A percentile compares a stretch with the other conserved stretches of the same genome.
Evolutionary conservation across 2,797 vertebrate species (phyloP).

Genomic region (Dermochelys coriacea): DNA sequence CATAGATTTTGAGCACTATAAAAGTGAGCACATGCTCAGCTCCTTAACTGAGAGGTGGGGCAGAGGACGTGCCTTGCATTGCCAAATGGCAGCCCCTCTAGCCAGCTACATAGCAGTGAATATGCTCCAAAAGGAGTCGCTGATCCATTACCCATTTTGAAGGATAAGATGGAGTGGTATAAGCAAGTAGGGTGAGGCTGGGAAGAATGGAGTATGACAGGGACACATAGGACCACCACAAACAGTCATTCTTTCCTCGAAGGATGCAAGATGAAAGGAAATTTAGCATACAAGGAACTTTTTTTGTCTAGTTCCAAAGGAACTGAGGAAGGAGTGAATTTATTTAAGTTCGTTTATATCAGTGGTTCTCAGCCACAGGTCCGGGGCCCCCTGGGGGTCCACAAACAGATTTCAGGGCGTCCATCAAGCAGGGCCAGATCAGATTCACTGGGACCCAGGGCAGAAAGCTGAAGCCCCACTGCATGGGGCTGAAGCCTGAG

Average conservation of each 20-base stretch:
- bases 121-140: background rate
- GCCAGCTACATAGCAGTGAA: background rate
- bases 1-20: background rate
- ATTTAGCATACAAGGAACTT: background rate
- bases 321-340: background rate
- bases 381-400: too few species aligned
- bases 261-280: conserved; percentile 18
- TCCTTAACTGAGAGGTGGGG: background rate
- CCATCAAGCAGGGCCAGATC: too few species aligned
- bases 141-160: background rate
- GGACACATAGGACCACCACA: background rate
- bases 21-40: background rate
- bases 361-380: too few species aligned
- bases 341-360: background rate
- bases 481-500: too few species aligned
- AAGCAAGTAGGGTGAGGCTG: background rate
- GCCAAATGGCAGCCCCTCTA: background rate
- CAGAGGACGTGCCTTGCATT: background rate
- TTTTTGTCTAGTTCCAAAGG: background rate
- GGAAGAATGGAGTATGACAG: background rate
- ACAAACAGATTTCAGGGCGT: too few species aligned
- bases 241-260: background rate
- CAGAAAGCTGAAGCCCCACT: too few species aligned
- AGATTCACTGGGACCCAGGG: too few species aligned
- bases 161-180: background rate